Conservation (phyloP, 1,140 invertebrate genomes). For the Notospermus geniculatus region DNA sequence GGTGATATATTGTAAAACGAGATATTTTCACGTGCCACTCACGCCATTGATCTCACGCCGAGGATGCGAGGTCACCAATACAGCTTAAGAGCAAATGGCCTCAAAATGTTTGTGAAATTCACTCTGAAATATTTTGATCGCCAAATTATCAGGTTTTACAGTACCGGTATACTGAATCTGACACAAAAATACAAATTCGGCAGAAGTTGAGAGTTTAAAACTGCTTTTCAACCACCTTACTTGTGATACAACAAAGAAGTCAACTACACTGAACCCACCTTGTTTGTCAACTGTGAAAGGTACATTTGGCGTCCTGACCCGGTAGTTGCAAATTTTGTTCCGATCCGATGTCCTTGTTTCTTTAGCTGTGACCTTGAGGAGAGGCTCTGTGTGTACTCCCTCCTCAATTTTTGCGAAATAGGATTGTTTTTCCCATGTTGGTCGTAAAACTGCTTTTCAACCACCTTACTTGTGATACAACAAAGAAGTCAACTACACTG, state of each 20-base stretch:
- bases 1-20: too few relatives aligned
- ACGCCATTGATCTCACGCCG: too few relatives aligned
- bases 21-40: too few relatives aligned
- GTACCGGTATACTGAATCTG: too few relatives aligned
- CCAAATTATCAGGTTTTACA: too few relatives aligned
- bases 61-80: too few relatives aligned
- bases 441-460: background rate
- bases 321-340: constrained; percentile 93
- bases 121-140: too few relatives aligned
- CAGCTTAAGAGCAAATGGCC: too few relatives aligned
- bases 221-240: background rate
- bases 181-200: too few relatives aligned
- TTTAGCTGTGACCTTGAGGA: constrained; percentile 86
- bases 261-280: constrained; percentile 61
- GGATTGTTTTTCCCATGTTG: background rate
- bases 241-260: background rate
- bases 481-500: background rate
- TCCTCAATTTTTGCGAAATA: constrained; percentile 84
- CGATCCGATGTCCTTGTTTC: constrained; percentile 88
- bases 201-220: too few relatives aligned
- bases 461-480: constrained; percentile 1
- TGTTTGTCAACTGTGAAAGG: constrained; percentile 91
- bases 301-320: constrained; percentile 74
- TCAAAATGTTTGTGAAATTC: too few relatives aligned
- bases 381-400: constrained; percentile 83